A percentile compares a stretch with the other conserved stretches of the same genome.
These are phyloP conservation scores for Promerops cafer DNA, from an alignment of 2,113 vertebrate species.

Conservation along the genomic window DNA sequence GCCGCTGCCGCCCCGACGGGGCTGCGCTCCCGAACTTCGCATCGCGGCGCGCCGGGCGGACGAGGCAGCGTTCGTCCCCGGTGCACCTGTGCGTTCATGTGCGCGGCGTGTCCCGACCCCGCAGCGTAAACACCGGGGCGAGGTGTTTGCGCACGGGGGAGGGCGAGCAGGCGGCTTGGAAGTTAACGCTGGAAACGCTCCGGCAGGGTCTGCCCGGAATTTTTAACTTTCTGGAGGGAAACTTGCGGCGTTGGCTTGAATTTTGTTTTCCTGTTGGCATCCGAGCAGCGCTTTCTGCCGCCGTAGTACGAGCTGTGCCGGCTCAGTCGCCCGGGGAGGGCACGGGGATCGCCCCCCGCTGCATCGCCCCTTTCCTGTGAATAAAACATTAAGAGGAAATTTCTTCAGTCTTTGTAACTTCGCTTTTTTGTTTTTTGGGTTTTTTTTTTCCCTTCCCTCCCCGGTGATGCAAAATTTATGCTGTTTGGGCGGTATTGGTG, in stretches of 20 bases:
- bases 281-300: not conserved
- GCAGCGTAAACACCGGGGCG: rapidly evolving
- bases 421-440: not conserved
- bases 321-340: not conserved
- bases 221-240: conserved; percentile 21
- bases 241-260: not conserved
- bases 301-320: not conserved
- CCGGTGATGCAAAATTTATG: conserved; percentile 3
- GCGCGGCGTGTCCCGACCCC: not conserved
- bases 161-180: not conserved
- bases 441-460: not conserved
- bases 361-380: not conserved
- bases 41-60: not conserved
- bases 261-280: not conserved
- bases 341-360: not conserved
- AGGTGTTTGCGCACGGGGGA: not conserved
- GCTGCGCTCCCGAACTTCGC: not conserved
- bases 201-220: not conserved
- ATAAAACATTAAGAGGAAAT: conserved; percentile 32
- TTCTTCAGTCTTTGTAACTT: not conserved
- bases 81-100: rapidly evolving
- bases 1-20: not conserved
- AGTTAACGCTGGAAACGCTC: not conserved
- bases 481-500: conserved; percentile 28
- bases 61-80: not conserved